Percentiles rank a stretch among this genome's conserved stretches.
These are phyloP conservation scores for Pandemis heparana DNA, from an alignment of 2,888 invertebrate genomes.

Conservation along the genomic window DNA sequence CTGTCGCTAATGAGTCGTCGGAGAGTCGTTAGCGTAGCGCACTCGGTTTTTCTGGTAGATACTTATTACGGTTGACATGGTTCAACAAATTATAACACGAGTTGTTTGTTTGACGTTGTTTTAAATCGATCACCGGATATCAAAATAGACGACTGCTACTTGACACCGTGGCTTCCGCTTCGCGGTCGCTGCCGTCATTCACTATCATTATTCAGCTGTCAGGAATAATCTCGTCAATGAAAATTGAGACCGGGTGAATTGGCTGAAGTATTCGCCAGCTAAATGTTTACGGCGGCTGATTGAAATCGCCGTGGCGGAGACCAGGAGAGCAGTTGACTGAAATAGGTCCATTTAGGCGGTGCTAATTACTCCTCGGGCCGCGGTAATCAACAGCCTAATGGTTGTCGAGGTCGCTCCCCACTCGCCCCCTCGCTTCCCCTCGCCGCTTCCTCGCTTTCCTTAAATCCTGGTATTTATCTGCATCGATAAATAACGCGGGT, in stretches of 20 bases:
- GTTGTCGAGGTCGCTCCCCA: slow-evolving; percentile 57
- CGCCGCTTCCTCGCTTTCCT: slow-evolving; percentile 51
- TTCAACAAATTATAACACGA: slow-evolving; percentile 23
- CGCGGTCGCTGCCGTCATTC: slow-evolving; percentile 2
- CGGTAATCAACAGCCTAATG: slow-evolving; percentile 76
- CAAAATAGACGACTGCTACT: not conserved
- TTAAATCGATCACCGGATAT: slow-evolving; percentile 1
- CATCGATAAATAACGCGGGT: slow-evolving; percentile 40
- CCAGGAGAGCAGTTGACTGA: slow-evolving; percentile 66
- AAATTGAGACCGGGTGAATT: slow-evolving; percentile 27
- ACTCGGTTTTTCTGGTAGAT: slow-evolving; percentile 31
- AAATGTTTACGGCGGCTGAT: slow-evolving; percentile 56
- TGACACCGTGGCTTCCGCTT: slow-evolving; percentile 1
- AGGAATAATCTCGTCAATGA: slow-evolving; percentile 34
- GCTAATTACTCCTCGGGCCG: slow-evolving; percentile 75
- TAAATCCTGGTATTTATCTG: slow-evolving; percentile 49
- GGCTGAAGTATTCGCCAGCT: slow-evolving; percentile 45
- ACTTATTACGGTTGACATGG: slow-evolving; percentile 44
- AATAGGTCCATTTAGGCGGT: slow-evolving; percentile 77
- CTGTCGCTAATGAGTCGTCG: slow-evolving; percentile 56
- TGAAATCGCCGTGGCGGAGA: slow-evolving; percentile 60
- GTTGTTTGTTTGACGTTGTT: not conserved
- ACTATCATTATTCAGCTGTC: slow-evolving; percentile 28
- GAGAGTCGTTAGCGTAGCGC: slow-evolving; percentile 47
- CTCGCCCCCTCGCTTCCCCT: slow-evolving; percentile 49